Evolutionary conservation across 2,888 invertebrate species (phyloP).

Genomic region (Diaphora mendica): DNA sequence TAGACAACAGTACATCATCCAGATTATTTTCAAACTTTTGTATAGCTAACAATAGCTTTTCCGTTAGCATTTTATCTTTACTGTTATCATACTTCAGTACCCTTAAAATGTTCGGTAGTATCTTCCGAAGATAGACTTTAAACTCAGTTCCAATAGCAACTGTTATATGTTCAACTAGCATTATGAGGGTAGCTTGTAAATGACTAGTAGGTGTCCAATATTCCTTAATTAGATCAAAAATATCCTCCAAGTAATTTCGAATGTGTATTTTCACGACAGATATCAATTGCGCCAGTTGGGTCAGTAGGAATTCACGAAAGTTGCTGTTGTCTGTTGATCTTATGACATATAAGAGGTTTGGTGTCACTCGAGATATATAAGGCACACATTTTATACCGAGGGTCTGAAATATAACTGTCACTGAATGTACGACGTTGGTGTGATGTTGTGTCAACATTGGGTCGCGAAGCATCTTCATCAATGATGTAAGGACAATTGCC

Average conservation of each 20-base stretch:
- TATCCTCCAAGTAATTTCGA: slow-evolving; percentile 97
- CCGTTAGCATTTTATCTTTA: slow-evolving; percentile 93
- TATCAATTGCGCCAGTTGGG: slow-evolving; percentile 96
- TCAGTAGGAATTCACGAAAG: slow-evolving; percentile 96
- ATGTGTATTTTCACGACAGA: slow-evolving; percentile 99
- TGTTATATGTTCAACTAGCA: slow-evolving; percentile 96
- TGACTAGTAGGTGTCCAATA: slow-evolving; percentile 96
- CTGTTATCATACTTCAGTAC: slow-evolving; percentile 96
- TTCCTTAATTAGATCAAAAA: slow-evolving; percentile 96
- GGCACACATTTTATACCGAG: slow-evolving; percentile 97
- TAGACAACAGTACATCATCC: slow-evolving; percentile 97
- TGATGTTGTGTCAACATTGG: slow-evolving; percentile 96
- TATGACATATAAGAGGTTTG: slow-evolving; percentile 95
- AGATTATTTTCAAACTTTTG: slow-evolving; percentile 98
- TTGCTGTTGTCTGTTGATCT: slow-evolving; percentile 92
- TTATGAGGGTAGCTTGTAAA: slow-evolving; percentile 95
- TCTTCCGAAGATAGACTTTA: slow-evolving; percentile 95
- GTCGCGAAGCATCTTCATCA: slow-evolving; percentile 97
- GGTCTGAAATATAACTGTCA: slow-evolving; percentile 98
- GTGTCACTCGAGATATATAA: slow-evolving; percentile 96
- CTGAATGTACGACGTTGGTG: slow-evolving; percentile 97
- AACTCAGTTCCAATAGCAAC: slow-evolving; percentile 98
- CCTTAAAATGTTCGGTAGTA: slow-evolving; percentile 96
- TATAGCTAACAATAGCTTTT: slow-evolving; percentile 93
- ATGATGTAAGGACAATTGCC: slow-evolving; percentile 97